Base-by-base conservation (phyloP, 2,797 vertebrate species). In the Phoeniculus purpureus region DNA sequence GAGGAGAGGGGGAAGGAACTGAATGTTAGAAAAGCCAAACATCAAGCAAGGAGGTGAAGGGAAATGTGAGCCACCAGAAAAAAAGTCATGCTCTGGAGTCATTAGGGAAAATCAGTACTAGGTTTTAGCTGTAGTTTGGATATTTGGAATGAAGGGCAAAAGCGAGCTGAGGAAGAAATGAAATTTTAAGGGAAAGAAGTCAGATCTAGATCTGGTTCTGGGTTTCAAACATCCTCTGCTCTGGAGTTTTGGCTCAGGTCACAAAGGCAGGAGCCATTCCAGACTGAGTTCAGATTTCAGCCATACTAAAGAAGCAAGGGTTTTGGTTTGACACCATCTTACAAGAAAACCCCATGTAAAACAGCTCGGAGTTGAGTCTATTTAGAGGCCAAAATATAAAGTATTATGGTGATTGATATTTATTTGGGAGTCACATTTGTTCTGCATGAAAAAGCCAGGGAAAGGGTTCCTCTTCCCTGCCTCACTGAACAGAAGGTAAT, bases 351-450 rank as follows among this genome's bases (percentile, higher is more conserved):
- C 26, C 55, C 16, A 50, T 74, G 82, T 87, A 79, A 81, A 65
- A 3, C 52, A 79, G 31, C 80, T 89, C 78, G 67, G 70, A 89
- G 58, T 92, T 88, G 76, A 37, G 31, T 94, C 92, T 93, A 80
- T 75, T n/a, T 19, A 45, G 62, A 85, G 56, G 72, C 64, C 91
- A 93, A 94, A 87, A 90, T 95, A 91, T 94, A 91, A 88, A 92
- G 90, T 94, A 91, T 93, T 96, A 94, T 95, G 85, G 93, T 95
- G 96, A 94, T 90, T 94, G 95, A 89, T 96, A 90, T 93, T 94
- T 96, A 85, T 94, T 96, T 95, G 91, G 92, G 93, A 96, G 87
- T 94, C 87, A 96, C 92, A 94, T 95, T 92, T 96, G 92, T 96
- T 97, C 94, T 96, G 94, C 92, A 90, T 96, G 96, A 96, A 95